Base-by-base conservation (phyloP, 2,888 invertebrate species). In the Selenia dentaria region DNA sequence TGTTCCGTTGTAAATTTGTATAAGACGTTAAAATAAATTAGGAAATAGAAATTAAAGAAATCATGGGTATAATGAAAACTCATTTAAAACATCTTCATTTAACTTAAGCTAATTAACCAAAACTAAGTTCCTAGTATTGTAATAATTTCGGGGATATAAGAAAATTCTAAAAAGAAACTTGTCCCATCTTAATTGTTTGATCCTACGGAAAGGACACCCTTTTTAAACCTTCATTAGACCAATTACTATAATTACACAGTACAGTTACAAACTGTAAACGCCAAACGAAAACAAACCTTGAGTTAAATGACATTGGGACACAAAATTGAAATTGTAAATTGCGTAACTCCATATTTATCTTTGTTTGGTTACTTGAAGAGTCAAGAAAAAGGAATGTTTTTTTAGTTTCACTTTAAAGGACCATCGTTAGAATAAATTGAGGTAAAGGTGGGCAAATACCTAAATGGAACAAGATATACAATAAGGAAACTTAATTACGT, bases 361-460 rank as follows among this genome's bases (percentile, higher is more conserved):
- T 68, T 56, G 63, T 54, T 22, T 41, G 31, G 13, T 24, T 36
- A 27, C 25, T 41, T 25, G 27, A 26, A 45, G 40, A 51, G 45
- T 49, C 45, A 45, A 51, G 73, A 78, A 79, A 79, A 81, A 78
- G 72, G 62, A 73, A 72, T 64, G 70, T 69, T 74, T 68, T 66
- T 53, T 74, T 70, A 70, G 72, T 77, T 78, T 83, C 74, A 78
- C 73, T 74, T 69, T 71, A 72, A 64, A 71, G 74, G 61, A 65
- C 70, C 70, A 71, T 79, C 78, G 71, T 84, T 82, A 83, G 75
- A 79, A 72, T 71, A 81, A 84, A 82, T 83, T 83, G 79, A 77
- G 79, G 81, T 74, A 70, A 76, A 80, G 72, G 76, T 81, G 69
- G 64, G 62, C 64, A 76, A 76, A 78, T 72, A 22, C 70, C 71